phyloP scores from a whole-genome alignment of 30 jellyfish, hydroid and myxozoan genomes.

The Aurelia sp. region DNA sequence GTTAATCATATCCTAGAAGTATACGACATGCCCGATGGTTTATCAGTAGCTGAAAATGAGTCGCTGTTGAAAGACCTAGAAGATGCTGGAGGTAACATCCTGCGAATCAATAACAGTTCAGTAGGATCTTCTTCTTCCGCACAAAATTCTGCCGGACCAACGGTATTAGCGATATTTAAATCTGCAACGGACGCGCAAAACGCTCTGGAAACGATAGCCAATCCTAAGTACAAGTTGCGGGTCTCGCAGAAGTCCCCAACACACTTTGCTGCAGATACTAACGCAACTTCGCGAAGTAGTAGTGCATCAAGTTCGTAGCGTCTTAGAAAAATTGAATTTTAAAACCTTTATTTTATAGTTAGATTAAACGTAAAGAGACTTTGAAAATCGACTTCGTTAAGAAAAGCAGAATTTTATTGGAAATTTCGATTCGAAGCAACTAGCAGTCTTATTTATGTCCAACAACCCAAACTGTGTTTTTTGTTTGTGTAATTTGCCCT shows the following conservation, averaged over 20 bases:
- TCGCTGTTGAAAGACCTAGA: conserved; percentile 75
- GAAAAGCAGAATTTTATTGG: conserved; percentile 68
- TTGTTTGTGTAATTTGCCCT: conserved; percentile 18
- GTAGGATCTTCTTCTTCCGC: conserved; percentile 45
- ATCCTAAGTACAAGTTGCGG: conserved; percentile 90
- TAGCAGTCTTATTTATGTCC: conserved; percentile 35
- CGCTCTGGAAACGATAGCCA: conserved; percentile 85
- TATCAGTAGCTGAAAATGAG: conserved; percentile 74
- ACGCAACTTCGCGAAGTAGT: conserved; percentile 49
- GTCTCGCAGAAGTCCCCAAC: conserved; percentile 98
- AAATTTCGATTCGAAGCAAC: conserved; percentile 38
- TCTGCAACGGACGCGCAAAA: conserved; percentile 93
- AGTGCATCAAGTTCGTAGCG: conserved; percentile 77
- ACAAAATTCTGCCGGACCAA: conserved; percentile 82
- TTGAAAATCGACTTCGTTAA: conserved; percentile 40
- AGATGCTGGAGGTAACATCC: conserved; percentile 84
- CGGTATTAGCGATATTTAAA: conserved; percentile 89
- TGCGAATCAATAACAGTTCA: conserved; percentile 84
- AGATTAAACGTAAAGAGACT: conserved; percentile 25
- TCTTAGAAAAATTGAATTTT: conserved; percentile 49
- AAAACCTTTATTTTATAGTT: conserved; percentile 64
- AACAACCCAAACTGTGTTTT: conserved; percentile 7
- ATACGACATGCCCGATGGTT: conserved; percentile 87
- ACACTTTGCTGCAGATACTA: conserved; percentile 78
- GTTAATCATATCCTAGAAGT: conserved; percentile 92